A percentile compares a stretch with the other conserved stretches of the same genome.
These are phyloP conservation scores for Coluber constrictor DNA, from an alignment of 2,797 vertebrate species.

Conservation along the genomic window DNA sequence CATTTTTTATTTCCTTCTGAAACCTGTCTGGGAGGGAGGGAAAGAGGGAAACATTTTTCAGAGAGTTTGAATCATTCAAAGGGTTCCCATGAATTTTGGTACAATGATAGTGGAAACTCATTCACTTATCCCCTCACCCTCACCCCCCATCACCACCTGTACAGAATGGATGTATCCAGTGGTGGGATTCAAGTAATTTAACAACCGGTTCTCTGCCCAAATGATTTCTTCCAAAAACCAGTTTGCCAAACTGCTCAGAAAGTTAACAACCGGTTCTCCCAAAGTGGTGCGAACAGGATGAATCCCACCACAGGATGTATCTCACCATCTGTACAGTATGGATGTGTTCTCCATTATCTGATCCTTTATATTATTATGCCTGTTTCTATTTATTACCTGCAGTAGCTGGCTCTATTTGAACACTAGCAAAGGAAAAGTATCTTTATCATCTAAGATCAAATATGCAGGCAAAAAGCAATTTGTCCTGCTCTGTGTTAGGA, in stretches of 20 bases:
- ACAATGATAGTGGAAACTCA: neutral
- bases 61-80: neutral
- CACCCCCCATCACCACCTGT: neutral
- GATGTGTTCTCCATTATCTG: neutral
- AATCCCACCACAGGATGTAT: neutral
- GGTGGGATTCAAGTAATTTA: too few relatives aligned
- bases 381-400: neutral
- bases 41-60: neutral
- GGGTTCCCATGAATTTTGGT: neutral
- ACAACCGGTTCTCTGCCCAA: too few relatives aligned
- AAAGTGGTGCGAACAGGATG: too few relatives aligned
- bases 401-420: neutral
- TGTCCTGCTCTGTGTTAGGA: neutral
- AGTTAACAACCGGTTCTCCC: too few relatives aligned
- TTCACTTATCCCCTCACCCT: neutral
- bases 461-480: neutral
- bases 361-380: neutral
- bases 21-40: neutral
- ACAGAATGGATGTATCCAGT: neutral
- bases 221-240: too few relatives aligned
- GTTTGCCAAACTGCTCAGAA: too few relatives aligned
- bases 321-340: neutral
- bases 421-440: neutral
- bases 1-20: neutral
- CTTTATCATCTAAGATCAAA: neutral